Evolutionary conservation across 2,113 vertebrate species (phyloP).

Genomic region (Candoia aspera): DNA sequence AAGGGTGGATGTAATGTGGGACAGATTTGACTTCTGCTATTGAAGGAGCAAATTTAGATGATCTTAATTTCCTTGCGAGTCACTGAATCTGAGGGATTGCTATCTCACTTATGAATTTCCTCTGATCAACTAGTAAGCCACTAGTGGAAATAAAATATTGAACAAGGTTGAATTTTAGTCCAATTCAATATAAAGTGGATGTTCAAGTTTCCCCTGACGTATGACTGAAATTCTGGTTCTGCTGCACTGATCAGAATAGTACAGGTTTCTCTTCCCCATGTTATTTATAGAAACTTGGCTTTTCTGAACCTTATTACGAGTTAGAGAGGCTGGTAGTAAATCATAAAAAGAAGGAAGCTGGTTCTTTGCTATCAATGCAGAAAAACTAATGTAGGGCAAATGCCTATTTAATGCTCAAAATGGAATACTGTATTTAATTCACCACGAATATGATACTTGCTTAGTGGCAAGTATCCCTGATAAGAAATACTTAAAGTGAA

Average conservation of each 20-base stretch:
- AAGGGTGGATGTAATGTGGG: not conserved
- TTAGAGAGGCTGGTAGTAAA: conserved; percentile 53
- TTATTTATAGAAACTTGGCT: not conserved
- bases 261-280: not conserved
- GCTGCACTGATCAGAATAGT: not conserved
- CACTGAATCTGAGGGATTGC: not conserved
- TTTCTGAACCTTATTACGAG: conserved; percentile 54
- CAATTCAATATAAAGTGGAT: not conserved
- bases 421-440: not conserved
- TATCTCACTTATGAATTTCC: not conserved
- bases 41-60: not conserved
- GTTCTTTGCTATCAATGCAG: conserved; percentile 25
- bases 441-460: not conserved
- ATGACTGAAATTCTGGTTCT: not conserved
- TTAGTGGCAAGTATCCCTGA: conserved; percentile 1
- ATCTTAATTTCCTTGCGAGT: not conserved
- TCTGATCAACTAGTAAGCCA: not conserved
- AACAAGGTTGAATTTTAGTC: not conserved
- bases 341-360: conserved; percentile 35
- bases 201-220: not conserved
- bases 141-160: not conserved
- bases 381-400: conserved; percentile 35
- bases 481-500: not conserved
- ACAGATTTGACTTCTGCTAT: not conserved
- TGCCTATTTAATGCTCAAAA: conserved; percentile 37